A percentile compares a stretch with the other conserved stretches of the same genome.
These are phyloP conservation scores for Tenebrosternarchus preto DNA, from an alignment of 2,113 vertebrate species.

Conservation along the genomic window DNA sequence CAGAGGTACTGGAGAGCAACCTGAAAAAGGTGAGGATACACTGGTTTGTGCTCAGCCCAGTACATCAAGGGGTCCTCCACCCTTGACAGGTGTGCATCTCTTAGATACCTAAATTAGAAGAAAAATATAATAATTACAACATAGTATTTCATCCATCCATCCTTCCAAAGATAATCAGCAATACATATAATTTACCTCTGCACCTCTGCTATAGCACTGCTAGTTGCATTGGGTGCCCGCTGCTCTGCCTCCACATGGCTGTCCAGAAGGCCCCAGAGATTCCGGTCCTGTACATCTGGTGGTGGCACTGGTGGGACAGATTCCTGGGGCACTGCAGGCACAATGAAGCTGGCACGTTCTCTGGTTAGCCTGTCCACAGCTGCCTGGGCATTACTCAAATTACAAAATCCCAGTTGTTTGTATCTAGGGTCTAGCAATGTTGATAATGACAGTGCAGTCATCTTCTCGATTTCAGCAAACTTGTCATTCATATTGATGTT, in stretches of 20 bases:
- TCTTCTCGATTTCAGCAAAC: not conserved
- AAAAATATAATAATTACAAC: not conserved
- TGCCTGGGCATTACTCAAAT: not conserved
- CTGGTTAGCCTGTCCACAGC: not conserved
- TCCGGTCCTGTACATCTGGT: no score
- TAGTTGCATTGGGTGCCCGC: not conserved
- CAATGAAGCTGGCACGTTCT: not conserved
- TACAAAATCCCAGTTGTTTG: not conserved
- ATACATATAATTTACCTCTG: not conserved
- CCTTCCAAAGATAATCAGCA: not conserved
- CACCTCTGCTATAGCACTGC: not conserved
- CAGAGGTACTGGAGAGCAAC: not conserved
- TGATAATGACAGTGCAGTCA: not conserved
- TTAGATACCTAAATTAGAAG: not conserved
- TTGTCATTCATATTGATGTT: not conserved
- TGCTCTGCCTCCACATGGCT: not conserved
- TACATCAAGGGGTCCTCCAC: not conserved
- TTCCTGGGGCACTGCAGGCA: not conserved
- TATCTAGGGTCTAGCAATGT: constrained; percentile 3
- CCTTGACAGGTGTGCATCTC: constrained; percentile 15
- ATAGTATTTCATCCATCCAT: not conserved
- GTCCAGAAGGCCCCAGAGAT: not conserved
- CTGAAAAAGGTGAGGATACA: not conserved
- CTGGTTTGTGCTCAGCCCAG: not conserved
- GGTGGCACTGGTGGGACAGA: not conserved